A percentile compares a stretch with the other conserved stretches of the same genome.
Evolutionary conservation across 2,888 invertebrate genomes (phyloP).

Genomic region (Camptogramma bilineatum): DNA sequence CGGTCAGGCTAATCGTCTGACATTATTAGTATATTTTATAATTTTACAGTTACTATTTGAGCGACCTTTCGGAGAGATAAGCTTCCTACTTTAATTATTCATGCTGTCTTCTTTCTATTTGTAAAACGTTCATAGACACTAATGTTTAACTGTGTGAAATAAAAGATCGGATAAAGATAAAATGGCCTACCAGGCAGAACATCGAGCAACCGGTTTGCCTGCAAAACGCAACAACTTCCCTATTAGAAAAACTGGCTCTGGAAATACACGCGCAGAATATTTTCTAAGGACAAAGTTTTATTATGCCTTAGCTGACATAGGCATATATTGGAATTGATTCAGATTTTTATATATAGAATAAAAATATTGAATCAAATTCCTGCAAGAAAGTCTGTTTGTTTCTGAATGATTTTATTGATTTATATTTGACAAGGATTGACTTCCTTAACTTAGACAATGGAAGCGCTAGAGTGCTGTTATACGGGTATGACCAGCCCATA

Average conservation of each 20-base stretch:
- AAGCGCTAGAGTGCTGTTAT: conserved; percentile 57
- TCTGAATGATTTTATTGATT: conserved; percentile 43
- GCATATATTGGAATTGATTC: conserved; percentile 13
- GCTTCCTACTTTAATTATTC: conserved; percentile 63
- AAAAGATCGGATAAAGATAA: conserved; percentile 51
- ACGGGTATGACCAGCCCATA: conserved; percentile 58
- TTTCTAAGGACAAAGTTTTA: conserved; percentile 53
- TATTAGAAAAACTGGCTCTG: conserved; percentile 63
- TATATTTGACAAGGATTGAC: conserved; percentile 46
- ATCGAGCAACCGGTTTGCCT: conserved; percentile 60
- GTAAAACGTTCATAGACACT: conserved; percentile 48
- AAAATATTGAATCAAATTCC: conserved; percentile 26
- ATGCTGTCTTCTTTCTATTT: conserved; percentile 59
- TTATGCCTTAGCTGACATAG: conserved; percentile 47
- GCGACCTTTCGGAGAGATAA: conserved; percentile 43
- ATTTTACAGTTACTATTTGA: conserved; percentile 48
- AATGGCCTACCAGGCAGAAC: conserved; percentile 50
- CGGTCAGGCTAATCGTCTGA: conserved; percentile 60
- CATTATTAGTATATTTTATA: conserved; percentile 57
- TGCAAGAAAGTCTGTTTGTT: conserved; percentile 44
- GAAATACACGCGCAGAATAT: conserved; percentile 54
- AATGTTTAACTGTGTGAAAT: conserved; percentile 58
- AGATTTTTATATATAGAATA: background rate
- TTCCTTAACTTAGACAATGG: conserved; percentile 58
- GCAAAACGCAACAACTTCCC: conserved; percentile 67